Conservation (phyloP, 92 coral and sea anemone species). For the Phymanthus crucifer region DNA sequence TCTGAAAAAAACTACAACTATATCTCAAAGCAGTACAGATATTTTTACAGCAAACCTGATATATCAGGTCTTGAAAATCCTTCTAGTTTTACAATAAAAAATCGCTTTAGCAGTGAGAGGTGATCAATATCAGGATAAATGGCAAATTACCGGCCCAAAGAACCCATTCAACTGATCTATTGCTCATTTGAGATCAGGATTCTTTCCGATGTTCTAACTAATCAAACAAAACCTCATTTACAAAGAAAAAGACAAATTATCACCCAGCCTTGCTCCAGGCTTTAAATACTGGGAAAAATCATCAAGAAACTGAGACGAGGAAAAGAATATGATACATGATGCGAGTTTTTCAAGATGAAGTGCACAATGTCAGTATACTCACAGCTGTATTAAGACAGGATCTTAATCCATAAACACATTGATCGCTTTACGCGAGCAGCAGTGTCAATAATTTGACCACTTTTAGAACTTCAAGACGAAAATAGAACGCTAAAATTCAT, state of each 20-base stretch:
- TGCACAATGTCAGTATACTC: no score
- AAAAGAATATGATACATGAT: no score
- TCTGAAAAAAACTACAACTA: neutral
- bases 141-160: slow-evolving; percentile 1
- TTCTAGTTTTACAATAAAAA: neutral
- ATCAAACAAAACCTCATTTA: neutral
- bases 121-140: neutral
- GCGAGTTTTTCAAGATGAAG: no score
- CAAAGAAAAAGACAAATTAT: no score
- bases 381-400: no score
- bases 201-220: neutral
- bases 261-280: no score
- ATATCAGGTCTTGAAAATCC: neutral
- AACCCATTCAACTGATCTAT: neutral
- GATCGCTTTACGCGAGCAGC: no score
- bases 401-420: no score
- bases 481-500: no score
- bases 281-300: neutral
- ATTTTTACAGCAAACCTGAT: neutral
- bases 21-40: neutral
- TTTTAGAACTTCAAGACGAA: no score
- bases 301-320: neutral
- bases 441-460: no score
- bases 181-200: neutral
- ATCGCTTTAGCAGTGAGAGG: slow-evolving; percentile 2